Conservation (phyloP, 2,113 vertebrate species). For the Copsychus sechellarum region DNA sequence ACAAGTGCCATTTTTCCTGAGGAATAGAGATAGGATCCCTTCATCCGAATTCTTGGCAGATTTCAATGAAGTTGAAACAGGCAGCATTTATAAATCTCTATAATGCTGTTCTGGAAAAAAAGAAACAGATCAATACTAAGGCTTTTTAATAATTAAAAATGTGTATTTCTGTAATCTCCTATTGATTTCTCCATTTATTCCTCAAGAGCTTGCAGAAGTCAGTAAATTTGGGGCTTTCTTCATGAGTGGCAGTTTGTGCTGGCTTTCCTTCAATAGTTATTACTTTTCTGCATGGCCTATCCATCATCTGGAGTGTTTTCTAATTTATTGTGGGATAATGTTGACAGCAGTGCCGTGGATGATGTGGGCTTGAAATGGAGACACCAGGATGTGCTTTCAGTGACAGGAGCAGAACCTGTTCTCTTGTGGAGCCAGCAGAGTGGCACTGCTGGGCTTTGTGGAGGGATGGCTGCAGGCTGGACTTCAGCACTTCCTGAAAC, state of each 20-base stretch:
- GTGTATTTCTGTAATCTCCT: constrained; percentile 71
- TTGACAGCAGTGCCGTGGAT: constrained; percentile 26
- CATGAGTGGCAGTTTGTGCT: background rate
- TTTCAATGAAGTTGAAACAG: constrained; percentile 6
- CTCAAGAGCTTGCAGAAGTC: constrained; percentile 19
- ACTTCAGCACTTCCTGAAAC: background rate
- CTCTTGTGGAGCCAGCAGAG: background rate
- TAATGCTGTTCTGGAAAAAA: constrained; percentile 63
- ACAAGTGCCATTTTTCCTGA: background rate
- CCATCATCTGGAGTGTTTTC: constrained; percentile 48
- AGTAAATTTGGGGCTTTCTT: constrained; percentile 31
- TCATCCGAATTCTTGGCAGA: constrained; percentile 42
- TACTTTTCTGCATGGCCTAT: constrained; percentile 45
- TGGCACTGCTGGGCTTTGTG: background rate
- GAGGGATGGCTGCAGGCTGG: background rate
- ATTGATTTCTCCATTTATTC: constrained; percentile 63
- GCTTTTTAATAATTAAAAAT: constrained; percentile 79
- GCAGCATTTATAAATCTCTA: constrained; percentile 54
- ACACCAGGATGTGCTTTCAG: constrained; percentile 12
- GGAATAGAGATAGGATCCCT: background rate
- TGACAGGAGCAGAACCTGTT: constrained; percentile 22
- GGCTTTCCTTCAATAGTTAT: constrained; percentile 14
- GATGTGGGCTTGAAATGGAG: constrained; percentile 22
- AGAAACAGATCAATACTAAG: constrained; percentile 58
- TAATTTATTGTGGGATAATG: constrained; percentile 59